Base-by-base conservation (phyloP, 2,113 vertebrate species). In the Oryzias woworae region DNA sequence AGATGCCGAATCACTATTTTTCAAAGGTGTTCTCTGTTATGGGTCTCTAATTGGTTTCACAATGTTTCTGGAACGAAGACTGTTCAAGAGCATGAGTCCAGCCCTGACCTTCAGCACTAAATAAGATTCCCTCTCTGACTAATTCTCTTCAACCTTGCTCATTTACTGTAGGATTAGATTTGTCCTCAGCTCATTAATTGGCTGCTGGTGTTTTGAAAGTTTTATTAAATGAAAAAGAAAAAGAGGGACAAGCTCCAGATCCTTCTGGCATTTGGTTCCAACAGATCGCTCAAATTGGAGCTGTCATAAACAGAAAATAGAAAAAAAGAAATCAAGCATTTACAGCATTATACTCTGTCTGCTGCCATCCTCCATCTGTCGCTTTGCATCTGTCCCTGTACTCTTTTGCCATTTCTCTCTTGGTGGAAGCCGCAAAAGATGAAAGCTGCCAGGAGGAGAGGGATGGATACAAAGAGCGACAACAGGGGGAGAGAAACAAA, bases 391-490 rank as follows among this genome's bases (percentile, higher is more conserved):
- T 87, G 66, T 73, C 75, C 69, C 64, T 58, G 51, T 71, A 72
- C 61, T 56, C 63, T 65, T 62, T 72, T 20, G 61, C 79, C 47
- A 57, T 65, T 63, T 75, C 56, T 66, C 70, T 70, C 65, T 83
- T 62, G 73, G 62, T 78, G 62, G 80, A 56, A 80, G 77, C 75
- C 10, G 59, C 68, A 62, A 72, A 77, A 86, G 86, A 88, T 88
- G 77, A 87, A 89, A 88, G 85, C 75, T 77, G 76, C 58, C 75
- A 77, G 84, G 81, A 82, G 84, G 81, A 90, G 85, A 74, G 73
- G 58, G 59, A 50, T 16, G 46, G 53, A 78, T 70, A 85, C 69
- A 79, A 64, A 71, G 64, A 52, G 65, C 51, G 47, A 66, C 55
- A 64, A 71, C 66, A 44, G 58, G 23, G 73, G 53, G 53, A 66